A percentile compares a stretch with the other conserved stretches of the same genome.
phyloP scores from a whole-genome alignment of 2,113 vertebrate species.

The Pristiophorus japonicus region DNA sequence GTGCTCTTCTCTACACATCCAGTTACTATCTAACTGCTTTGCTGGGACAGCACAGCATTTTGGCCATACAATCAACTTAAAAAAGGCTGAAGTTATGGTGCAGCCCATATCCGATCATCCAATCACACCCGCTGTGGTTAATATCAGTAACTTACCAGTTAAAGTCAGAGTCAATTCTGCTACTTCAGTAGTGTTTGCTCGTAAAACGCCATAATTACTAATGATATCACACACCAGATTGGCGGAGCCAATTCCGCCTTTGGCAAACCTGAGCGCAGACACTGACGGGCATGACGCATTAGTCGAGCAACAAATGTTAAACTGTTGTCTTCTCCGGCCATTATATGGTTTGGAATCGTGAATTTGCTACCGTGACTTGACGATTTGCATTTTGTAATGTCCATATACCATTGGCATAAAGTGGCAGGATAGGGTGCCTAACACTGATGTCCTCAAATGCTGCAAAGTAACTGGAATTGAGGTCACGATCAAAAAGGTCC shows the following conservation, averaged over 20 bases:
- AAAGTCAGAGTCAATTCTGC: no score
- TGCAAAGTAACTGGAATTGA: background rate
- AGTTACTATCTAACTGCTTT: no score
- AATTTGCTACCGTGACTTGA: background rate
- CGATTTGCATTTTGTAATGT: background rate
- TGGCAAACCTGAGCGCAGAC: background rate
- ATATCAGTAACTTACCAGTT: no score
- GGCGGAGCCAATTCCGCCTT: background rate
- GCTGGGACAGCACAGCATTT: no score
- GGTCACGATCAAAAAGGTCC: background rate
- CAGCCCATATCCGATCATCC: no score
- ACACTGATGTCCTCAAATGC: background rate
- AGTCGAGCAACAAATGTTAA: background rate
- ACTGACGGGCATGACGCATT: background rate
- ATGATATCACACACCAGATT: background rate
- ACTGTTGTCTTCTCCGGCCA: background rate
- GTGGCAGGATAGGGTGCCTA: no score
- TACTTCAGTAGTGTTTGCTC: background rate
- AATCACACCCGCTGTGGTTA: no score
- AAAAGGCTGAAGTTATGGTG: no score
- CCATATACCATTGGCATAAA: background rate
- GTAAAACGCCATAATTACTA: background rate
- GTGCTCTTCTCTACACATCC: no score
- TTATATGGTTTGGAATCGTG: background rate
- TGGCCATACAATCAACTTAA: no score